A percentile compares a stretch with the other conserved stretches of the same genome.
Conservation (phyloP, 2,888 invertebrate species). For the Hydriomena furcata region DNA sequence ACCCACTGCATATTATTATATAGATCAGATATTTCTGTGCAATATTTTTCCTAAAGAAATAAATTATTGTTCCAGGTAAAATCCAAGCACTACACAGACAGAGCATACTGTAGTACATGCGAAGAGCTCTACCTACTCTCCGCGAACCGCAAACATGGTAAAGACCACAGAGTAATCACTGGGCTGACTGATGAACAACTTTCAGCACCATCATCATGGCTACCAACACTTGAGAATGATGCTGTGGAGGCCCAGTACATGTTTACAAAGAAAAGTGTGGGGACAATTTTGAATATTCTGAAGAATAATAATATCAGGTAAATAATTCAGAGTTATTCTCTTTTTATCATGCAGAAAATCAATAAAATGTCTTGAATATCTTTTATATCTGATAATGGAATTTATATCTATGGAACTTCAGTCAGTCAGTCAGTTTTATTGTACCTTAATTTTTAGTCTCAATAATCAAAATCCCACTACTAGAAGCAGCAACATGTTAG, state of each 20-base stretch:
- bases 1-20: too few species aligned
- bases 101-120: slow-evolving; percentile 87
- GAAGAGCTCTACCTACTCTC: slow-evolving; percentile 75
- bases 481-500: too few species aligned
- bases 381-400: too few species aligned
- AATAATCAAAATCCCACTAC: too few species aligned
- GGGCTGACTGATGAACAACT: slow-evolving; percentile 84
- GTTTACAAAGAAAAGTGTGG: slow-evolving; percentile 87
- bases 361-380: too few species aligned
- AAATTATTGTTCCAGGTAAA: slow-evolving; percentile 76
- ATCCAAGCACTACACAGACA: slow-evolving; percentile 62
- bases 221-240: slow-evolving; percentile 88
- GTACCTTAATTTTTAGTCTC: too few species aligned
- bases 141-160: slow-evolving; percentile 73
- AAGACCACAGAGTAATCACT: slow-evolving; percentile 80
- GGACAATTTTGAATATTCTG: slow-evolving; percentile 86
- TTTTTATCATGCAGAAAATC: not conserved
- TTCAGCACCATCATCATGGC: slow-evolving; percentile 85
- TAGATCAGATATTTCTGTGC: too few species aligned
- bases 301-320: slow-evolving; percentile 84
- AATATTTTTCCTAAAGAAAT: too few species aligned
- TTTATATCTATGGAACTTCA: too few species aligned
- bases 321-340: not conserved
- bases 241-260: slow-evolving; percentile 95
- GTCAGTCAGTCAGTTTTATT: too few species aligned